Evolutionary conservation across 2,113 vertebrate species (phyloP).

Genomic region (Poeciliopsis turrubarensis): DNA sequence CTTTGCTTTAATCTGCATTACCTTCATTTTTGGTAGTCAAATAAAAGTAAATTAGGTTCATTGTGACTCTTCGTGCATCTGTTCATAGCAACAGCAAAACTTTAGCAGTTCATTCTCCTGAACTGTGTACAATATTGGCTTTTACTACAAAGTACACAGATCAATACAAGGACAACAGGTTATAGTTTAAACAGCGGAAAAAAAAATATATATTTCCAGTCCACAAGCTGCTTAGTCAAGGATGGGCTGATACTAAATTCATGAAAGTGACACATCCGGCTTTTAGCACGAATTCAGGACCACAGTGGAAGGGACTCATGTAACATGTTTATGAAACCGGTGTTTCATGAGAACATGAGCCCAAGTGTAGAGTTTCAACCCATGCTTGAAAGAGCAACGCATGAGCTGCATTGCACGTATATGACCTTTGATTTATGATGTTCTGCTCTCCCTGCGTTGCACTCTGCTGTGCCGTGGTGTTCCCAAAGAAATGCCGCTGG

Average conservation of each 20-base stretch:
- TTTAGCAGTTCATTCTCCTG: constrained; percentile 18
- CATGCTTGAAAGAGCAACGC: not conserved
- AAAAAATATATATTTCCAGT: not conserved
- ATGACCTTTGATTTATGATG: constrained; percentile 5
- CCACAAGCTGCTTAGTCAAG: constrained; percentile 7
- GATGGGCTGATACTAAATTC: constrained; percentile 36
- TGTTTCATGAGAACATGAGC: constrained; percentile 15
- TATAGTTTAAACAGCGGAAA: constrained; percentile 57
- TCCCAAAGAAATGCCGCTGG: constrained; percentile 14
- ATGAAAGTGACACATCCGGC: constrained; percentile 20
- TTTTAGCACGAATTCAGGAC: constrained; percentile 8
- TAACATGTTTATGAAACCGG: constrained; percentile 26
- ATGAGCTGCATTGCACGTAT: not conserved
- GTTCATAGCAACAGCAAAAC: constrained; percentile 16
- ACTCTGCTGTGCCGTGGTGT: not conserved
- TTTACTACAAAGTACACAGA: constrained; percentile 59
- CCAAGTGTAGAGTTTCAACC: constrained; percentile 21
- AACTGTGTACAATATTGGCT: constrained; percentile 53
- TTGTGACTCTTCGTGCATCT: constrained; percentile 29
- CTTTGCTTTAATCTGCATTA: constrained; percentile 33
- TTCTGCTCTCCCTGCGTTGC: not conserved
- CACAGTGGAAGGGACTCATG: constrained; percentile 3
- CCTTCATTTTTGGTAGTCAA: constrained; percentile 27
- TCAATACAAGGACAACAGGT: constrained; percentile 61
- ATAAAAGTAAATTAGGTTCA: constrained; percentile 48